Percentiles rank a stretch among this genome's conserved stretches.
phyloP scores from a whole-genome alignment of 2,113 vertebrate genomes.

The Spilogale gracilis region DNA sequence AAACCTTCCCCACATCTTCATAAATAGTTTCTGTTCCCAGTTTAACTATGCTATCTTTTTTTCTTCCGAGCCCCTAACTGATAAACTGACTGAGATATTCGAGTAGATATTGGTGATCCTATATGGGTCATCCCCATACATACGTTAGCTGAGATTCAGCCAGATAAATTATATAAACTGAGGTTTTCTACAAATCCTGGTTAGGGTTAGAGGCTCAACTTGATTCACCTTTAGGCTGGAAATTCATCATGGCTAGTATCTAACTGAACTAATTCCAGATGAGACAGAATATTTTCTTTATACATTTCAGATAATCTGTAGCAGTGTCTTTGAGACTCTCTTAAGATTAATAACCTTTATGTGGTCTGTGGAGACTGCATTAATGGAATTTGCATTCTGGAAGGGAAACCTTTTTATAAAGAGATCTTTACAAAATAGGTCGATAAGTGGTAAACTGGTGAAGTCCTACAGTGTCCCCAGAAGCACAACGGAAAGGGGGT shows the following conservation, averaged over 20 bases:
- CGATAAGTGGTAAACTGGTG: background rate
- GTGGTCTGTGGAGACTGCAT: background rate
- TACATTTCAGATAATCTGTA: background rate
- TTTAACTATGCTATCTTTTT: background rate
- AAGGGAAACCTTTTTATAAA: background rate
- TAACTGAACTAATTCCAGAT: background rate
- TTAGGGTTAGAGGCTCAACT: slow-evolving; percentile 4
- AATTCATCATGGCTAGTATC: background rate
- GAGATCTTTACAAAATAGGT: background rate
- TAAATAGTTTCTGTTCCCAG: background rate
- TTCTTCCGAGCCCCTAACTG: background rate
- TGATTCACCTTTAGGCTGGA: background rate
- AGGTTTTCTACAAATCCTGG: slow-evolving; percentile 26
- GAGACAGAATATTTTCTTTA: background rate
- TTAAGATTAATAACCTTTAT: background rate
- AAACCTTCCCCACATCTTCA: background rate
- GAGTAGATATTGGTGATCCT: background rate
- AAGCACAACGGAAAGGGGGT: background rate
- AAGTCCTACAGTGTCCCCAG: background rate
- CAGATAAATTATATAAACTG: slow-evolving; percentile 48
- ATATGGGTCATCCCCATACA: background rate
- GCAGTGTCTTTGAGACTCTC: background rate
- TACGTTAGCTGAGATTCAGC: background rate
- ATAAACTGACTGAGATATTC: background rate
- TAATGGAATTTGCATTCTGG: background rate